Percentiles rank a stretch among this genome's conserved stretches.
Evolutionary conservation across 2,113 vertebrate genomes (phyloP).

Genomic region (Fregata magnificens): DNA sequence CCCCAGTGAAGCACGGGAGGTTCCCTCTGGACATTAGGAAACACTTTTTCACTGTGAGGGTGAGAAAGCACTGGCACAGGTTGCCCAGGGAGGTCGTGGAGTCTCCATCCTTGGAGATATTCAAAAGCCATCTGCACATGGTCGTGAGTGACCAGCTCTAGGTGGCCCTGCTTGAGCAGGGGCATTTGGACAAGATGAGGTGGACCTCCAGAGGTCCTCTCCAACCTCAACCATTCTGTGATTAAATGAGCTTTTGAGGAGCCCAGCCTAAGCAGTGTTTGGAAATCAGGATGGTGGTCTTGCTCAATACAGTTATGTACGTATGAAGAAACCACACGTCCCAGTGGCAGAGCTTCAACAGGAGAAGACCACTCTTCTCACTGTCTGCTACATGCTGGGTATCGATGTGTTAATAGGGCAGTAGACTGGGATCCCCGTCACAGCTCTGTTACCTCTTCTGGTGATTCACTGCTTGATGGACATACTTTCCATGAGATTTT

Average conservation of each 20-base stretch:
- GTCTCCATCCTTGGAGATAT: not conserved
- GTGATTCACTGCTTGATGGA: not conserved
- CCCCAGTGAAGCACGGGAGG: not conserved
- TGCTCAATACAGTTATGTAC: not conserved
- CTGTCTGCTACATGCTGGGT: not conserved
- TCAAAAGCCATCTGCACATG: not conserved
- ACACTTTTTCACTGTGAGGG: not conserved
- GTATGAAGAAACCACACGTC: accelerated
- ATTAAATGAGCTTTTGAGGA: not conserved
- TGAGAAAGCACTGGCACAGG: not conserved
- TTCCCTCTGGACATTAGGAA: not conserved
- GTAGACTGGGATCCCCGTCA: not conserved
- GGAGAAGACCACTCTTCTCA: not conserved
- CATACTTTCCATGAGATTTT: not conserved
- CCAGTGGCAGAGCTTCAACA: not conserved
- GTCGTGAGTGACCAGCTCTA: not conserved
- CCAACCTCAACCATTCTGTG: not conserved
- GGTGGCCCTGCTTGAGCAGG: not conserved
- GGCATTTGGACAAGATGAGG: not conserved
- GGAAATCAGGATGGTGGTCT: not conserved
- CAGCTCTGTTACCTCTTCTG: not conserved
- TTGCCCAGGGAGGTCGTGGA: not conserved
- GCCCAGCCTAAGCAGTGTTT: not conserved
- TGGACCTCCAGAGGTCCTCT: not conserved
- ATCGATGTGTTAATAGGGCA: not conserved